Percentiles rank a stretch among this genome's conserved stretches.
Evolutionary conservation across 2,797 vertebrate species (phyloP).

Genomic region (Urophycis tenuis): DNA sequence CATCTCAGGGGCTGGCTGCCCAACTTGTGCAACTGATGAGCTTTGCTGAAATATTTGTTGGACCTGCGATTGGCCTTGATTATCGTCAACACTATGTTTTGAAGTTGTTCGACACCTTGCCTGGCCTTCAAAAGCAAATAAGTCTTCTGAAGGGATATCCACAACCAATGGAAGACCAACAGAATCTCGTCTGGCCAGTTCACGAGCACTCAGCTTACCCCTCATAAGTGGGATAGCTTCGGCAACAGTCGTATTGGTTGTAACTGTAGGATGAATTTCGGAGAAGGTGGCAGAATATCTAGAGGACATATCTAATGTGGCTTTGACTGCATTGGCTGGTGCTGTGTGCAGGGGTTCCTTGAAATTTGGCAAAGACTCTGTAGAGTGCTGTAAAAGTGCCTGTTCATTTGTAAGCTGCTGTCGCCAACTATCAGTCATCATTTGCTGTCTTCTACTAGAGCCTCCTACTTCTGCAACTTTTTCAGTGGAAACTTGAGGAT

Average conservation of each 20-base stretch:
- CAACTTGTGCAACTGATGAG: constrained; percentile 19
- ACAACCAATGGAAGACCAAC: constrained; percentile 55
- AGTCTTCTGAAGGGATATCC: constrained; percentile 36
- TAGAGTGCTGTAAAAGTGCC: constrained; percentile 25
- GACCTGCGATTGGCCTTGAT: constrained; percentile 18
- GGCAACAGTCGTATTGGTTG: background rate
- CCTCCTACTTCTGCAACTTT: constrained; percentile 4
- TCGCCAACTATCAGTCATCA: constrained; percentile 15
- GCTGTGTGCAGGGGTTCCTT: constrained; percentile 36
- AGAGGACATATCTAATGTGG: constrained; percentile 50
- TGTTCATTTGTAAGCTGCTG: constrained; percentile 25
- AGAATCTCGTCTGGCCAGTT: constrained; percentile 42
- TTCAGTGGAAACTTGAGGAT: constrained; percentile 10
- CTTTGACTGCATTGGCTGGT: constrained; percentile 44
- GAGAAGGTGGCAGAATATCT: constrained; percentile 29
- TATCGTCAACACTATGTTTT: constrained; percentile 19
- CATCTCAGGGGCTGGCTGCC: constrained; percentile 14
- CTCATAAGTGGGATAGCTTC: constrained; percentile 51
- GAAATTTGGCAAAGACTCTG: constrained; percentile 28
- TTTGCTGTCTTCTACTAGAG: constrained; percentile 6
- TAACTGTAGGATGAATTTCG: constrained; percentile 12
- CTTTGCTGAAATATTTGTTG: constrained; percentile 28
- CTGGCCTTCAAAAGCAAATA: constrained; percentile 11
- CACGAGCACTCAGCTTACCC: constrained; percentile 44
- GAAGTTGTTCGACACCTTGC: constrained; percentile 9